These are phyloP conservation scores for Stenichneumon culpator DNA, from an alignment of 2,888 invertebrate genomes.

Conservation along the genomic window DNA sequence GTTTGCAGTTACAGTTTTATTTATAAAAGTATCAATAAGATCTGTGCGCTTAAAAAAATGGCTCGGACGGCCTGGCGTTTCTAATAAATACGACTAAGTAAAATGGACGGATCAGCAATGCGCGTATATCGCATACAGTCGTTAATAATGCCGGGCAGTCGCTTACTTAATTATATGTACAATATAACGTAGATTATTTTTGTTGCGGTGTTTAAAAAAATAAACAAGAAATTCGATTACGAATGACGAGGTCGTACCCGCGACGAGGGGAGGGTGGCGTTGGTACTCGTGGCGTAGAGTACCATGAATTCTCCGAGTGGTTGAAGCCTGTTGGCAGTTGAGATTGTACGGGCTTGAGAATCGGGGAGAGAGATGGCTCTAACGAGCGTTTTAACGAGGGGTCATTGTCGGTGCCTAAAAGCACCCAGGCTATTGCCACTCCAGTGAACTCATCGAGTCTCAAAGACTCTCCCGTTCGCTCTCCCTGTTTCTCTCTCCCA, in stretches of 20 bases:
- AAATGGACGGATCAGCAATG: not conserved
- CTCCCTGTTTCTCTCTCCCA: constrained; percentile 29
- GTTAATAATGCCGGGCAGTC: not conserved
- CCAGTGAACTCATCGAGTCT: constrained; percentile 63
- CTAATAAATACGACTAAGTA: not conserved
- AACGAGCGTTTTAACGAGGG: constrained; percentile 69
- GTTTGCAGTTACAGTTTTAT: constrained; percentile 13
- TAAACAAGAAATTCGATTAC: constrained; percentile 19
- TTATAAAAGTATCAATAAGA: constrained; percentile 20
- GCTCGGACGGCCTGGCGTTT: not conserved
- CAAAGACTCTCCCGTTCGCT: constrained; percentile 59
- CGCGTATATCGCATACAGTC: not conserved
- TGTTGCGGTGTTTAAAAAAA: not conserved
- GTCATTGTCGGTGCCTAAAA: constrained; percentile 69
- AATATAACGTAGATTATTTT: not conserved
- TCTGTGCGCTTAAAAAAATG: constrained; percentile 10
- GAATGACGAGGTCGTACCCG: not conserved
- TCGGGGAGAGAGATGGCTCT: constrained; percentile 56
- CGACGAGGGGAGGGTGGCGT: not conserved
- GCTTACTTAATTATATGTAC: not conserved
- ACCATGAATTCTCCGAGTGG: constrained; percentile 58
- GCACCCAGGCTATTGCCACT: constrained; percentile 68
- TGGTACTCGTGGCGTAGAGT: constrained; percentile 13
- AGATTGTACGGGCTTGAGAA: constrained; percentile 61
- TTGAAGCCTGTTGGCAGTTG: constrained; percentile 63